Percentiles rank a stretch among this genome's conserved stretches.
phyloP scores from a whole-genome alignment of 2,113 vertebrate genomes.

The Labeo rohita region DNA sequence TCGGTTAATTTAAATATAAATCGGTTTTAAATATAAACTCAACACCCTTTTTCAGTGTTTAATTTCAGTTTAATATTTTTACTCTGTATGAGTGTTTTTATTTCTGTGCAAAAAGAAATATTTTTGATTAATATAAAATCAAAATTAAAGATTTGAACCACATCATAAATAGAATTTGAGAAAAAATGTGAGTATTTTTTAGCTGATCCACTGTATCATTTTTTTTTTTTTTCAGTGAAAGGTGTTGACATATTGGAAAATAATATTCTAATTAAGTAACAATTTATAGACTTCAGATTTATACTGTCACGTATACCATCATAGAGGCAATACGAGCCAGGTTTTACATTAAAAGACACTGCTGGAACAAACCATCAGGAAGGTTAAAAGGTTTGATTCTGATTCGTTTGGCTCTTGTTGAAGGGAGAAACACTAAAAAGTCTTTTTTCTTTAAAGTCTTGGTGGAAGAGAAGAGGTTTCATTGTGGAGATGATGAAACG shows the following conservation, averaged over 20 bases:
- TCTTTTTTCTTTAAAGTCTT: constrained; percentile 47
- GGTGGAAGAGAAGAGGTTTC: constrained; percentile 42
- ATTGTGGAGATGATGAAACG: constrained; percentile 55
- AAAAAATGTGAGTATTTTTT: too few relatives aligned
- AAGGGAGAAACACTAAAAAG: constrained; percentile 29
- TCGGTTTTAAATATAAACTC: too few relatives aligned
- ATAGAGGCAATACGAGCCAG: neutral
- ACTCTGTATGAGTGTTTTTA: too few relatives aligned
- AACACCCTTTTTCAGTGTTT: too few relatives aligned
- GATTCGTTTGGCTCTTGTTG: neutral
- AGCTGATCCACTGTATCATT: too few relatives aligned
- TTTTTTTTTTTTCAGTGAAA: too few relatives aligned
- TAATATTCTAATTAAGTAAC: neutral
- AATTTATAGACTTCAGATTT: neutral
- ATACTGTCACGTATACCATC: neutral
- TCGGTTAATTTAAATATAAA: too few relatives aligned
- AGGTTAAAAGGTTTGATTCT: constrained; percentile 30
- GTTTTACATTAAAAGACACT: neutral
- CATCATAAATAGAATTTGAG: too few relatives aligned
- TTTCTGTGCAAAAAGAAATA: too few relatives aligned
- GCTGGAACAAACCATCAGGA: neutral
- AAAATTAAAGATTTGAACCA: too few relatives aligned
- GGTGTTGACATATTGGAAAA: neutral
- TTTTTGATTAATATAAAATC: too few relatives aligned
- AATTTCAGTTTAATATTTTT: too few relatives aligned